Evolutionary conservation across 2,888 invertebrate genomes (phyloP).

Genomic region (Pandemis heparana): DNA sequence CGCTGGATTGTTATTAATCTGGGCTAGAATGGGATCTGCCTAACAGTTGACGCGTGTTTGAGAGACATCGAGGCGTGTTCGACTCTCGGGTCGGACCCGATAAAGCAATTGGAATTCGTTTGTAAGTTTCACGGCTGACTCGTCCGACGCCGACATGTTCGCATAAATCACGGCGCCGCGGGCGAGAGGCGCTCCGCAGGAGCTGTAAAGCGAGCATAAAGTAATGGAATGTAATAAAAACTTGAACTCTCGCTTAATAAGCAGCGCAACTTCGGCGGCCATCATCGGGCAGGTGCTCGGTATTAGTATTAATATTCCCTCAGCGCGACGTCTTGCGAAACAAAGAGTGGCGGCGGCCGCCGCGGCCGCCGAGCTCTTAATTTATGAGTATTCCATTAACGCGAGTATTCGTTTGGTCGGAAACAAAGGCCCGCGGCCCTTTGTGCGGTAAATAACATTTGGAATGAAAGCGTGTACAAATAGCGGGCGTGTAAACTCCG

Average conservation of each 20-base stretch:
- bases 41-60: conserved; percentile 19
- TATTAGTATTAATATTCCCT: conserved; percentile 36
- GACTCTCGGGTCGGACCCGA: conserved; percentile 2
- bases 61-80: conserved; percentile 14
- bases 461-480: conserved; percentile 39
- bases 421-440: conserved; percentile 37
- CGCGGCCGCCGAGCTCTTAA: conserved; percentile 24
- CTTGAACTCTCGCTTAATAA: conserved; percentile 22
- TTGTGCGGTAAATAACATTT: conserved; percentile 42
- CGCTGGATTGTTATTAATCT: conserved; percentile 34
- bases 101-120: conserved; percentile 30
- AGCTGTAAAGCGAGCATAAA: conserved; percentile 17
- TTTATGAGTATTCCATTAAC: conserved; percentile 42
- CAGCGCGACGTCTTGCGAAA: conserved; percentile 33
- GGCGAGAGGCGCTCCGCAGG: background rate
- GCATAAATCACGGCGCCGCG: conserved; percentile 16
- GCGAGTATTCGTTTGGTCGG: conserved; percentile 24
- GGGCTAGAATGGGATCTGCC: conserved; percentile 3
- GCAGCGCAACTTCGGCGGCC: conserved; percentile 4
- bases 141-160: background rate
- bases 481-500: conserved; percentile 20
- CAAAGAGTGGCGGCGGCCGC: conserved; percentile 32
- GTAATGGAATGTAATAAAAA: conserved; percentile 35
- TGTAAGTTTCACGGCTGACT: conserved; percentile 9
- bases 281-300: conserved; percentile 31